Conservation (phyloP, 2,888 invertebrate species). For the Acronicta alni region DNA sequence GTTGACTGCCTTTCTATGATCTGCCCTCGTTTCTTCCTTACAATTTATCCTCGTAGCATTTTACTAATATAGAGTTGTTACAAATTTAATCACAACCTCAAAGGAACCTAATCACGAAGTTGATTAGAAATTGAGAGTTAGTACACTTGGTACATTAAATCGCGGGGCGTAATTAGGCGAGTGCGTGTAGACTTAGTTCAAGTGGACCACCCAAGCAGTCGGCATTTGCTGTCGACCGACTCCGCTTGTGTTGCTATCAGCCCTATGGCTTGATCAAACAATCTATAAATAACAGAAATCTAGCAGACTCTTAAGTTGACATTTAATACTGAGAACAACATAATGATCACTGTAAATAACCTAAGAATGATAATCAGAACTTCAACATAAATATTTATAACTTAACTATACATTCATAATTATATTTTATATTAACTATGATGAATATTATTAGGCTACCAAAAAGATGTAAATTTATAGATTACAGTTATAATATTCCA, state of each 20-base stretch:
- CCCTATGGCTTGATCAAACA: conserved; percentile 39
- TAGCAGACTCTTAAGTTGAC: conserved; percentile 4
- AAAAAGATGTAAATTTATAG: conserved; percentile 55
- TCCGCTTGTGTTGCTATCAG: conserved; percentile 52
- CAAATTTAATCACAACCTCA: conserved; percentile 36
- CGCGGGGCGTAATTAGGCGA: conserved; percentile 69
- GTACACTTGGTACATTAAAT: conserved; percentile 32
- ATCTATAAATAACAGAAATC: conserved; percentile 37
- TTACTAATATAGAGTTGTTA: conserved; percentile 34
- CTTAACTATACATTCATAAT: conserved; percentile 5
- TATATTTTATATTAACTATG: conserved; percentile 25
- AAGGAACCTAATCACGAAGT: conserved; percentile 42
- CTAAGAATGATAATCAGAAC: background rate
- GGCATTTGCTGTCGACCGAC: conserved; percentile 49
- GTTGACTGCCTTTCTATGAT: conserved; percentile 25
- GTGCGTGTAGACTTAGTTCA: conserved; percentile 62
- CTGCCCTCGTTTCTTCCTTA: conserved; percentile 33
- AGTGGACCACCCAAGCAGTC: conserved; percentile 69
- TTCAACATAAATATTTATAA: conserved; percentile 6
- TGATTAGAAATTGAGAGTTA: conserved; percentile 44
- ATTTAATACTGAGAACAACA: background rate
- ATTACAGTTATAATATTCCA: conserved; percentile 73
- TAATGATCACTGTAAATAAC: background rate
- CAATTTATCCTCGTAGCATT: conserved; percentile 26
- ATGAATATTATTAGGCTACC: conserved; percentile 42